phyloP scores from a whole-genome alignment of 64 coral and sea anemone genomes.

The Platygyra sinensis region DNA sequence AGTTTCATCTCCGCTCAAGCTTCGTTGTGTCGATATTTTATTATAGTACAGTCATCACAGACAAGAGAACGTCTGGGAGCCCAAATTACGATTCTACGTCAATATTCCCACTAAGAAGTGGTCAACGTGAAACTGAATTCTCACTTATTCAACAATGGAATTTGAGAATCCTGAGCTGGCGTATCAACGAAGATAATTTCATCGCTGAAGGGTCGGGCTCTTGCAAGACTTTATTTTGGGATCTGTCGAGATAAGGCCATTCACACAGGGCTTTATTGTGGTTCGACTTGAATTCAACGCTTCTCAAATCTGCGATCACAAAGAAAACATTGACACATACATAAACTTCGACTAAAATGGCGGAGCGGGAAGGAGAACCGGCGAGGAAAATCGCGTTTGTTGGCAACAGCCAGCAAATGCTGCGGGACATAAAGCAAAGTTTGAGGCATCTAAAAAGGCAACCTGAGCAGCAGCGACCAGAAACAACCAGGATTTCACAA shows the following conservation, averaged over 20 bases:
- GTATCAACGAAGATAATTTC: constrained; percentile 31
- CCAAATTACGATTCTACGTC: constrained; percentile 3
- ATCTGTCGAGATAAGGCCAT: constrained; percentile 37
- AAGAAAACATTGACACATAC: constrained; percentile 47
- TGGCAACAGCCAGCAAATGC: constrained; percentile 90
- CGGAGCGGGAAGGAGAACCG: constrained; percentile 52
- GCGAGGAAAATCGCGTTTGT: constrained; percentile 53
- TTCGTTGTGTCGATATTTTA: constrained; percentile 18
- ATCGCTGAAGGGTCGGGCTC: constrained; percentile 41
- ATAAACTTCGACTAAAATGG: constrained; percentile 48
- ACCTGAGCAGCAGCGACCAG: constrained; percentile 34
- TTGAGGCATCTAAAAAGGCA: constrained; percentile 76
- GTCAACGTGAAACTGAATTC: constrained; percentile 37
- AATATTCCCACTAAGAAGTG: neutral
- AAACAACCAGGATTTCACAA: neutral
- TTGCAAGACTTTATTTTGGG: constrained; percentile 37
- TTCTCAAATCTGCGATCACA: constrained; percentile 20
- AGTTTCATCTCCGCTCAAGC: neutral
- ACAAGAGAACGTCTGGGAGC: constrained; percentile 21
- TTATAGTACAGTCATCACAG: neutral
- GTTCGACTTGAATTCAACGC: neutral
- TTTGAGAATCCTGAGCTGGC: constrained; percentile 47
- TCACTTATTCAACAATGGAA: constrained; percentile 44
- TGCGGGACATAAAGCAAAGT: constrained; percentile 81
- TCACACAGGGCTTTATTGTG: neutral